phyloP scores from a whole-genome alignment of 2,113 vertebrate species.

The Cyanistes caeruleus region DNA sequence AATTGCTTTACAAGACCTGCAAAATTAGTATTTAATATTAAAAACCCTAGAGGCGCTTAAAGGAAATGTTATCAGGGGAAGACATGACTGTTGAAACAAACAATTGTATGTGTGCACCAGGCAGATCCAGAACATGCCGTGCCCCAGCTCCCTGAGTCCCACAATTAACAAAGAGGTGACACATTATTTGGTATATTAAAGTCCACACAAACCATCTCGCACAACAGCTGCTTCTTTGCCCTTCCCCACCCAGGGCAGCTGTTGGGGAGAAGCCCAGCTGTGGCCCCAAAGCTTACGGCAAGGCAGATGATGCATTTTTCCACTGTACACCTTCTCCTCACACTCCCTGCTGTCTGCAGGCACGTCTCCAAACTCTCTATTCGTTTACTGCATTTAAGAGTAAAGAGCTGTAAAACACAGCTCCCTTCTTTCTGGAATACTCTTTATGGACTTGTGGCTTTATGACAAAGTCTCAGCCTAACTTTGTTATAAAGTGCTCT shows the following conservation, averaged over 20 bases:
- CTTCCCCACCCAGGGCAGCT: background rate
- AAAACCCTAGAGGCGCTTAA: background rate
- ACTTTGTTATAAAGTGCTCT: background rate
- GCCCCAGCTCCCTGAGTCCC: background rate
- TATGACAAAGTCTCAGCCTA: background rate
- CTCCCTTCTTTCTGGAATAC: background rate
- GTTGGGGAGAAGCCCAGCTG: background rate
- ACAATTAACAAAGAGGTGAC: background rate
- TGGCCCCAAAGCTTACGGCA: background rate
- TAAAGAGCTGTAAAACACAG: background rate
- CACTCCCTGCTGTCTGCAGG: accelerated
- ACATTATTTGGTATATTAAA: background rate
- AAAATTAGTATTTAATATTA: conserved; percentile 52
- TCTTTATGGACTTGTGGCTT: background rate
- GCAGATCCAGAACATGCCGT: background rate
- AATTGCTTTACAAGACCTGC: conserved; percentile 35
- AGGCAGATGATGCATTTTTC: background rate
- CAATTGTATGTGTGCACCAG: background rate
- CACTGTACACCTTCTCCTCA: background rate
- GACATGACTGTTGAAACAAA: background rate
- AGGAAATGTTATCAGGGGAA: background rate
- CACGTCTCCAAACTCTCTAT: background rate
- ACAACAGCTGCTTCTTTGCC: background rate
- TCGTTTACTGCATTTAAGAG: background rate
- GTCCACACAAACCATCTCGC: background rate